phyloP scores from a whole-genome alignment of 2,888 invertebrate genomes.

The Hypselothyrea guttata region DNA sequence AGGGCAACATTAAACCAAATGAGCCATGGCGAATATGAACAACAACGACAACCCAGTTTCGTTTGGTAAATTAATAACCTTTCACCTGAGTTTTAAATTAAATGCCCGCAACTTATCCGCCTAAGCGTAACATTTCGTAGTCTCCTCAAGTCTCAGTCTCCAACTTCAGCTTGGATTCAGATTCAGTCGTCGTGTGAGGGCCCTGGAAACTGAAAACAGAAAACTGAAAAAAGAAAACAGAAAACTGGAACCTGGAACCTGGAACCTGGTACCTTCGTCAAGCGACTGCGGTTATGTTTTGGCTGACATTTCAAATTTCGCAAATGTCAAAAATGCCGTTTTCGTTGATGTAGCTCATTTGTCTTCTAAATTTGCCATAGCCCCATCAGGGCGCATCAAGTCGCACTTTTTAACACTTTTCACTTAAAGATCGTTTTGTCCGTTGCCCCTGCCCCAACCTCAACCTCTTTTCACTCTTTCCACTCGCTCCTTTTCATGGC shows the following conservation, averaged over 20 bases:
- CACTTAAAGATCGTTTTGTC: constrained; percentile 57
- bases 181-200: constrained; percentile 9
- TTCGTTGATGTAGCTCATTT: constrained; percentile 63
- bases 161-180: background rate
- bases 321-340: constrained; percentile 71
- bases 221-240: too few relatives aligned
- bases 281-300: constrained; percentile 25
- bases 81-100: constrained; percentile 75
- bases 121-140: constrained; percentile 44
- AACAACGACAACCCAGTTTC: constrained; percentile 51
- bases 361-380: constrained; percentile 61
- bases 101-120: constrained; percentile 60
- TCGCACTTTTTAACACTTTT: constrained; percentile 75
- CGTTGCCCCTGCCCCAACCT: background rate
- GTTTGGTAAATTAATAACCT: constrained; percentile 72
- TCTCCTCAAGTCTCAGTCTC: background rate
- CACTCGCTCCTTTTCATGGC: constrained; percentile 14
- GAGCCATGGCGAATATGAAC: constrained; percentile 47
- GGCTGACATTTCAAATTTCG: constrained; percentile 76
- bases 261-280: constrained; percentile 67
- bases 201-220: constrained; percentile 26
- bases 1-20: constrained; percentile 65
- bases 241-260: too few relatives aligned
- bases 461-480: background rate
- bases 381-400: constrained; percentile 32